Conservation (phyloP, 1,140 invertebrate species). For the Homarus americanus region DNA sequence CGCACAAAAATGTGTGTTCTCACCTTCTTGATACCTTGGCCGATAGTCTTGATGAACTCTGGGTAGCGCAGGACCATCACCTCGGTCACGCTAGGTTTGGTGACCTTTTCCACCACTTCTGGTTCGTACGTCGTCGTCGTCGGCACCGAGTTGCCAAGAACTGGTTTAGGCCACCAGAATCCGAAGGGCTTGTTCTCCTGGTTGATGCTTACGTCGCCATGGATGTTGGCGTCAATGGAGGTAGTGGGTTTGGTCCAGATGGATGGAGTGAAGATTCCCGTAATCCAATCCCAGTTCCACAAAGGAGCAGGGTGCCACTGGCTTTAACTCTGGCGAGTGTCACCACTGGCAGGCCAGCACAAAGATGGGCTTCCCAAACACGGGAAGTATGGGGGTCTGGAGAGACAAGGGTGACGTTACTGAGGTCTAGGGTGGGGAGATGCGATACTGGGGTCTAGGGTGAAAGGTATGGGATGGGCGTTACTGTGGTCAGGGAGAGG, state of each 20-base stretch:
- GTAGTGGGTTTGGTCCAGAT: not conserved
- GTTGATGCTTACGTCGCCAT: not conserved
- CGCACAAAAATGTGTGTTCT: not conserved
- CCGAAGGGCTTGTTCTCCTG: too few species aligned
- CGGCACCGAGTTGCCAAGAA: too few species aligned
- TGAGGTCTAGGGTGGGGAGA: too few species aligned
- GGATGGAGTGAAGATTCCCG: not conserved
- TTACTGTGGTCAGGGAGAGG: too few species aligned
- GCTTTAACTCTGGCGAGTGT: not conserved
- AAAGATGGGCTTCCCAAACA: too few species aligned
- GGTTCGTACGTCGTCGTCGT: too few species aligned
- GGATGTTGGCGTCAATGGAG: not conserved
- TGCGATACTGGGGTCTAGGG: too few species aligned
- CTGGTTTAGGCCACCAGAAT: too few species aligned
- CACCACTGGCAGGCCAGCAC: too few species aligned
- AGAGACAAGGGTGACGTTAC: too few species aligned
- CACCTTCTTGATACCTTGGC: not conserved
- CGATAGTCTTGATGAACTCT: not conserved
- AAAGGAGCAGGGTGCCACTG: not conserved
- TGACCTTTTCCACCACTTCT: not conserved
- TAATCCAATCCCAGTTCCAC: not conserved
- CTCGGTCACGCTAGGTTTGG: not conserved
- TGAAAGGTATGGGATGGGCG: too few species aligned
- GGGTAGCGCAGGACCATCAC: not conserved
- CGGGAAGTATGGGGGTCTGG: too few species aligned